Evolutionary conservation across 2,797 vertebrate genomes (phyloP), one percentile per base, ranked within the genome.

Genomic region (Discoglossus pictus): DNA sequence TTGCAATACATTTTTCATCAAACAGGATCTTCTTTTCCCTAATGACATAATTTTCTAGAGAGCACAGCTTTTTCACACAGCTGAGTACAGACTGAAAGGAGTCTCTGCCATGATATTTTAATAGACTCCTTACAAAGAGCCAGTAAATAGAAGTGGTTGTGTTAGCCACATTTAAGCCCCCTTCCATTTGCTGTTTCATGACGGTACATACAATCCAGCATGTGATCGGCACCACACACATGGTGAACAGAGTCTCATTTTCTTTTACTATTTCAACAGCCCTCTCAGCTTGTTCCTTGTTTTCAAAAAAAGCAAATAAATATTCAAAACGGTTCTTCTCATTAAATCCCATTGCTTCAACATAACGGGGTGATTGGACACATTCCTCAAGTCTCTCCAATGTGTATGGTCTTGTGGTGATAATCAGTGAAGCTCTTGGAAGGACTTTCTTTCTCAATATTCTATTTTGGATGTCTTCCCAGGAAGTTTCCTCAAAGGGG

Each of bases 301-400:
- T 34, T 24, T 36, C 6, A 18, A 84, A 83, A 47, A 75, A 76
- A 0, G 21, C 62, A 11, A 54, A 58, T 73, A 87, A 77, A 60
- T 79, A 82, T 4, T 74, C 47, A 7, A 58, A n/a, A 8, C 25
- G 79, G 1, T 11, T 53, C 1, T 2, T 20, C 34, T 4, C 3
- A 0, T 52, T 69, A 60, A 82, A 84, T 1, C 81, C 82, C 2
- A 60, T 7, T 1, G 84, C 81, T 50, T 78, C 67, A 0, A 44
- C 0, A 0, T 68, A 53, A 20, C 0, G 7, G 1, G 74, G 70
- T 0, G 6, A 1, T 20, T 54, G 17, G 44, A 83, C 44, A 3
- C 10, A 77, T 16, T 0, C 5, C 20, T 18, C 11, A 60, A 87
- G 73, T 60, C 36, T 80, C 15, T 10, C 12, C 6, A 82, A 63